Evolutionary conservation across 2,113 vertebrate genomes (phyloP).

Genomic region (Cyanoramphus novaezelandiae): DNA sequence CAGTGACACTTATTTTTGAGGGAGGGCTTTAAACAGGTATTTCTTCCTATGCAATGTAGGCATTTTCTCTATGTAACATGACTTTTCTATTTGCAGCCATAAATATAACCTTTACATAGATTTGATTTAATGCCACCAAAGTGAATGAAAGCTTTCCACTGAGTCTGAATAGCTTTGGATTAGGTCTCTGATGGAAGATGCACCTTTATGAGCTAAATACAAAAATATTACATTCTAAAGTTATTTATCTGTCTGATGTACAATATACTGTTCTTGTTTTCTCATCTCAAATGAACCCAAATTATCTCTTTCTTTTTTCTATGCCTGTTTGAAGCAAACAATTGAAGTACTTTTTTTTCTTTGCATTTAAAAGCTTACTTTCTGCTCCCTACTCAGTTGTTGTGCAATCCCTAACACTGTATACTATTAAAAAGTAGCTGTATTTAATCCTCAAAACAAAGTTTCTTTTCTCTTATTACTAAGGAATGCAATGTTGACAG

Average conservation of each 20-base stretch:
- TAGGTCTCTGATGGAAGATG: background rate
- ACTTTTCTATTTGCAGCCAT: background rate
- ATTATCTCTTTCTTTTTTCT: conserved; percentile 14
- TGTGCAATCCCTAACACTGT: conserved; percentile 5
- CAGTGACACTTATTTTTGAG: background rate
- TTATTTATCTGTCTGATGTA: background rate
- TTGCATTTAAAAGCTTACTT: conserved; percentile 51
- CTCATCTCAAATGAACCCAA: background rate
- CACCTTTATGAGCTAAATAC: background rate
- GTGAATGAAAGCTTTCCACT: background rate
- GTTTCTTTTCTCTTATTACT: conserved; percentile 41
- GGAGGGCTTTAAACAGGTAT: background rate
- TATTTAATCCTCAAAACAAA: conserved; percentile 67
- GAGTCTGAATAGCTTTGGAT: background rate
- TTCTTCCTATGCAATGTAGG: background rate
- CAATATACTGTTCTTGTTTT: background rate
- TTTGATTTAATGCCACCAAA: background rate
- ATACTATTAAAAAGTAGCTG: conserved; percentile 29
- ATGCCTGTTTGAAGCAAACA: conserved; percentile 13
- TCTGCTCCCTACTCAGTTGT: conserved; percentile 28
- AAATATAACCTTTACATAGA: background rate
- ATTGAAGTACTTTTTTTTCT: conserved; percentile 29
- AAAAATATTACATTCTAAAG: background rate
- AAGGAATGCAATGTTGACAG: conserved; percentile 56
- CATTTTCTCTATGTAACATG: background rate